Conservation (phyloP, 35 echinoderm and acorn worm genomes). For the Amphiura filiformis region DNA sequence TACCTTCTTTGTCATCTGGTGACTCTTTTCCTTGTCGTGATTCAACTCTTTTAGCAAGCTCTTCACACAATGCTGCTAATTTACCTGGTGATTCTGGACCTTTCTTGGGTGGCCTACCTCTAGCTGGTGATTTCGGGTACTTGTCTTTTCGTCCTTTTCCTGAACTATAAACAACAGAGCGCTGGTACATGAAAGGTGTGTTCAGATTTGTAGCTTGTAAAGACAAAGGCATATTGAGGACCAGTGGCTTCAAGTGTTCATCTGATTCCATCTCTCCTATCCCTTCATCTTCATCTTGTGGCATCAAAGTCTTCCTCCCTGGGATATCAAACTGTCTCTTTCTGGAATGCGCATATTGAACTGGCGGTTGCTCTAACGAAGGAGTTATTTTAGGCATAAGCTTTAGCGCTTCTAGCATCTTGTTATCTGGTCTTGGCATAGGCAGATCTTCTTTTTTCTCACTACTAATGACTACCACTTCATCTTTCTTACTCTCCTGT, state of each 20-base stretch:
- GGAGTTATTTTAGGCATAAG: not conserved
- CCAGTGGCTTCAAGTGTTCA: not conserved
- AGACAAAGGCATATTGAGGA: not conserved
- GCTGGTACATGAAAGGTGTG: not conserved
- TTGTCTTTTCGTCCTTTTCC: not conserved
- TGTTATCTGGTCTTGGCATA: not conserved
- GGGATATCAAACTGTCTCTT: not conserved
- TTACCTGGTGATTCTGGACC: not conserved
- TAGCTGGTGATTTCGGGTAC: not conserved
- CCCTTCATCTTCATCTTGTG: not conserved
- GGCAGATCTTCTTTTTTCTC: not conserved
- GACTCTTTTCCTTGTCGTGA: not conserved
- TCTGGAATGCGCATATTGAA: not conserved
- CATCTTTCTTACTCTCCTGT: not conserved
- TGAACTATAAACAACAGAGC: not conserved
- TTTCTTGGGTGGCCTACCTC: not conserved
- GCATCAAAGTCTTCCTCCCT: not conserved
- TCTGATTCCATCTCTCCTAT: not conserved
- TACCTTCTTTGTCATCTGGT: not conserved
- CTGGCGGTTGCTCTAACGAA: not conserved
- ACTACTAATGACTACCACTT: not conserved
- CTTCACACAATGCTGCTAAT: not conserved
- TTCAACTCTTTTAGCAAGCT: constrained; percentile 5
- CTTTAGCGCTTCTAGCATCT: not conserved
- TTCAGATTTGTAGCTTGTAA: not conserved